These are phyloP conservation scores for Madoqua kirkii DNA, from an alignment of 2,113 vertebrate genomes.

Conservation along the genomic window DNA sequence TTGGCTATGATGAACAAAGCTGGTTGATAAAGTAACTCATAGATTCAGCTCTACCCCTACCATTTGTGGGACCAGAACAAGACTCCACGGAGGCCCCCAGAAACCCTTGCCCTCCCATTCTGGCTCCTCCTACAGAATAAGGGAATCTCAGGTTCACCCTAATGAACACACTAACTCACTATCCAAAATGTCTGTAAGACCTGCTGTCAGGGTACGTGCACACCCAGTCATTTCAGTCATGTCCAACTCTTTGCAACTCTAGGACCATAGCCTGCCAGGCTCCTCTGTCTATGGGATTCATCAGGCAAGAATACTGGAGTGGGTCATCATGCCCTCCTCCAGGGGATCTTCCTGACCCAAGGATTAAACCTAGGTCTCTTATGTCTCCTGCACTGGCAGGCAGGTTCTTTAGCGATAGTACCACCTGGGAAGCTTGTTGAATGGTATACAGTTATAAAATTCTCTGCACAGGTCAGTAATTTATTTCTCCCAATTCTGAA, in stretches of 20 bases:
- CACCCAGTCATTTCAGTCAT: rapidly evolving
- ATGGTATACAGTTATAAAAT: background rate
- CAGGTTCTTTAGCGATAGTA: background rate
- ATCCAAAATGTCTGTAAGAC: background rate
- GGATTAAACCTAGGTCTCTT: background rate
- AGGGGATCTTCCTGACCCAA: background rate
- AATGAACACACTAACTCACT: background rate
- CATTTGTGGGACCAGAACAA: background rate
- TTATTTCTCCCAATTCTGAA: background rate
- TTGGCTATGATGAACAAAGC: background rate
- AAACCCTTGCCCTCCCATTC: background rate
- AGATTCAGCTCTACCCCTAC: background rate
- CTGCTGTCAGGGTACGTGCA: background rate
- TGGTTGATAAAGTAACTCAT: background rate
- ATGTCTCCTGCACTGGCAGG: background rate
- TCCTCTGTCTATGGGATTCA: background rate
- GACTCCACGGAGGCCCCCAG: background rate
- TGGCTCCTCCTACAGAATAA: background rate
- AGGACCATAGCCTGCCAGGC: background rate
- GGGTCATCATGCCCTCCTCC: background rate
- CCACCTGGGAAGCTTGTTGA: background rate
- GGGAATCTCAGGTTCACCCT: background rate
- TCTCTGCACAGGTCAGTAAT: background rate
- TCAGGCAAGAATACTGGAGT: background rate
- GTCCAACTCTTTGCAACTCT: background rate